Evolutionary conservation across 2,797 vertebrate species (phyloP).

Genomic region (Momotus momota): DNA sequence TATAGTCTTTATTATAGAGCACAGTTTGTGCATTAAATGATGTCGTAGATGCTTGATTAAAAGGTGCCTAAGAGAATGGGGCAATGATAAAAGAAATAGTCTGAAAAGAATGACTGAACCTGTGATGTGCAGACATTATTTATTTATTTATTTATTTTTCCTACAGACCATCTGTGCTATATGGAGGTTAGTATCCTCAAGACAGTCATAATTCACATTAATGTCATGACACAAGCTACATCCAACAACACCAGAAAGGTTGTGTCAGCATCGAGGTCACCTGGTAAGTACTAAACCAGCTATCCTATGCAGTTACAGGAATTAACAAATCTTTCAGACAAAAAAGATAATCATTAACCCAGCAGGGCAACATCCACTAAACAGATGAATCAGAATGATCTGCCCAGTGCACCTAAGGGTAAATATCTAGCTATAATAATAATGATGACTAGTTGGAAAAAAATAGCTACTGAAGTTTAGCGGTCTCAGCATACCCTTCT

Average conservation of each 20-base stretch:
- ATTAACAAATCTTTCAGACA: constrained; percentile 55
- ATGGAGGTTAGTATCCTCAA: constrained; percentile 36
- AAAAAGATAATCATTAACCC: constrained; percentile 22
- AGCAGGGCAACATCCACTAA: neutral
- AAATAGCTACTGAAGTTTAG: neutral
- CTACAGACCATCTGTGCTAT: neutral
- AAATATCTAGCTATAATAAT: constrained; percentile 43
- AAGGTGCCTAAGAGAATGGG: neutral
- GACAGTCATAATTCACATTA: constrained; percentile 44
- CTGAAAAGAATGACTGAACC: neutral
- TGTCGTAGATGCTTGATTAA: neutral
- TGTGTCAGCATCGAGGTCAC: neutral
- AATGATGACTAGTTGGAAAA: constrained; percentile 15
- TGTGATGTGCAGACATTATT: neutral
- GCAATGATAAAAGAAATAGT: neutral
- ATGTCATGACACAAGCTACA: constrained; percentile 17
- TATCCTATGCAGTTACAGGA: neutral
- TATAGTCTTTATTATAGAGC: neutral
- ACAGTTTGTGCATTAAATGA: neutral
- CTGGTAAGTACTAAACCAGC: constrained; percentile 7
- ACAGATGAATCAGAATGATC: constrained; percentile 22
- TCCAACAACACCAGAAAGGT: constrained; percentile 13
- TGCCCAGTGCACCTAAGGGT: constrained; percentile 3
- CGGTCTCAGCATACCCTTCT: neutral
- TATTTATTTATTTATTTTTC: neutral